phyloP scores from a whole-genome alignment of 2,888 invertebrate species.

The Entomobrya proxima region DNA sequence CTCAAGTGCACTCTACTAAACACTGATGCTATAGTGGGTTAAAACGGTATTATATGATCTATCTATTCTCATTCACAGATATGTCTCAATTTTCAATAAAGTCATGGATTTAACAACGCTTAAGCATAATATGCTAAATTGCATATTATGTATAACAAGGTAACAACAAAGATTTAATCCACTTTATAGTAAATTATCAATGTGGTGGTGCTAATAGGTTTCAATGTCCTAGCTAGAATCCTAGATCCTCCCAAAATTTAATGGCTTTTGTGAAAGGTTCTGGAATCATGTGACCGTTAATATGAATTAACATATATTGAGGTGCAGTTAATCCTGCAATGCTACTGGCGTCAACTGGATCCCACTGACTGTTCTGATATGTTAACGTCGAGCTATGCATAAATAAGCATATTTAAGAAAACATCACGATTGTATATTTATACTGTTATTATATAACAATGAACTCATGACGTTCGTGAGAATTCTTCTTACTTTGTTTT shows the following conservation, averaged over 20 bases:
- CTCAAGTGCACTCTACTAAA: no score
- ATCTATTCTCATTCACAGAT: no score
- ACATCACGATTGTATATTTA: neutral
- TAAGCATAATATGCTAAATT: no score
- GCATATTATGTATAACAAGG: no score
- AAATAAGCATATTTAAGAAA: neutral
- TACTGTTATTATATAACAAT: no score
- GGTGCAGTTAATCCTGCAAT: neutral
- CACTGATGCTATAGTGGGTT: no score
- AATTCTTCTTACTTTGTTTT: conserved; percentile 36
- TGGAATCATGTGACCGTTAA: conserved; percentile 37
- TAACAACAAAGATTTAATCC: no score
- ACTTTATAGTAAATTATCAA: no score
- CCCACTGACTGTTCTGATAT: conserved; percentile 26
- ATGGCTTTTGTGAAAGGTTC: conserved; percentile 51
- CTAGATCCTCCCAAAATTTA: conserved; percentile 45
- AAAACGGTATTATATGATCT: no score
- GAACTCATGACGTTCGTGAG: no score
- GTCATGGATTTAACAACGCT: no score
- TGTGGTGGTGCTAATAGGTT: neutral
- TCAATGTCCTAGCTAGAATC: neutral
- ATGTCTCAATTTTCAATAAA: no score
- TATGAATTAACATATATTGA: conserved; percentile 47
- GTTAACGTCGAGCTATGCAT: conserved; percentile 36
- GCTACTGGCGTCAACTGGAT: conserved; percentile 2